Base-by-base conservation (phyloP, 2,888 invertebrate genomes). In the Tanytarsus gracilentus region DNA sequence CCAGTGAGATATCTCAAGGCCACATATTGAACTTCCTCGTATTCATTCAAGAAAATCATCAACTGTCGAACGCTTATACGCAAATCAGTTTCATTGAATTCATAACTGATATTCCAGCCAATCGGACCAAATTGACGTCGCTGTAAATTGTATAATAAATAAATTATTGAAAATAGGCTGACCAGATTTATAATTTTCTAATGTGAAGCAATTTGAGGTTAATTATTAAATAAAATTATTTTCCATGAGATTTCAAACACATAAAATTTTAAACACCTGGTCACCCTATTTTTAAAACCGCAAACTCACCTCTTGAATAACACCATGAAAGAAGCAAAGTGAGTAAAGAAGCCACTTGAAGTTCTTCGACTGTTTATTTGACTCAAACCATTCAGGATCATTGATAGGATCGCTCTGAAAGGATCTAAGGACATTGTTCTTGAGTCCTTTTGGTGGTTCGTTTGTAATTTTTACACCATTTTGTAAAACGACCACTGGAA, bases 401-500 rank as follows among this genome's bases (percentile, higher is more conserved):
- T 82, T 87, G 63, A 95, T 86, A 0, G 95, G 95, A 72, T 95
- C 93, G 68, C 82, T 88, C 55, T 86, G 72, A 73, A 87, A 91
- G 0, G 90, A 89, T n/a, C 86, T 83, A 0, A 85, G 75, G 44
- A 95, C 82, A 70, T 95, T 95, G 2, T 92, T 89, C 58, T 88
- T 77, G 8, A 88, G 71, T 40, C 82, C 95, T 73, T 92, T 89
- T 0, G 96, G 96, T 0, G 95, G 93, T 71, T 97, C 96, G 70
- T 95, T 95, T 0, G 94, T 95, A 88, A 97, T 95, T 77, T 96
- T 96, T 0, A 96, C 88, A 36, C 95, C 90, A 67, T 92, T 93
- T 70, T 96, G 93, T 44, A 97, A 75, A 2, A 96, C 86, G 50
- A 88, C 81, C 0, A 95, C 89, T 0, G 97, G 96, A 71, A 97